A percentile compares a stretch with the other conserved stretches of the same genome.
These are phyloP conservation scores for Zelostemma sp. DNA, from an alignment of 1,140 invertebrate genomes.

Conservation along the genomic window DNA sequence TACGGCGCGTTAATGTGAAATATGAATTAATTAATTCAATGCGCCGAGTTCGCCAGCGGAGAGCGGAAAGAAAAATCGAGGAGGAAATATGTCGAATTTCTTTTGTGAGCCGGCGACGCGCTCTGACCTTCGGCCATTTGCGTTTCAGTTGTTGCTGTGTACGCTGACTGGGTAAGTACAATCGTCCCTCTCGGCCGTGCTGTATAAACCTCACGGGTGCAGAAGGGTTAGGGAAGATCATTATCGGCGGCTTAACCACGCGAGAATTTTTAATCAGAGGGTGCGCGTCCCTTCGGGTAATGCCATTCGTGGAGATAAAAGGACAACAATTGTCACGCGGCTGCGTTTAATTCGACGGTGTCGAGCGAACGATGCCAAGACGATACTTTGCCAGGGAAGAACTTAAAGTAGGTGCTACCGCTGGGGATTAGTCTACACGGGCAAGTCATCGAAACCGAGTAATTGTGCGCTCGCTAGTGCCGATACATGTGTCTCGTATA, in stretches of 20 bases:
- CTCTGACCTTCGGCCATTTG: slow-evolving; percentile 37
- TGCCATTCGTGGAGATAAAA: slow-evolving; percentile 49
- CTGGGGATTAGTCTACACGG: slow-evolving; percentile 19
- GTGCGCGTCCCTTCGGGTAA: slow-evolving; percentile 68
- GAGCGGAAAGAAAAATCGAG: background rate
- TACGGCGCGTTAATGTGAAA: slow-evolving; percentile 48
- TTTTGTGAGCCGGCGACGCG: slow-evolving; percentile 4
- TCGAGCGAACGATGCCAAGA: slow-evolving; percentile 13
- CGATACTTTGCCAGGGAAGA: slow-evolving; percentile 28
- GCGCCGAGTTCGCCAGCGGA: background rate
- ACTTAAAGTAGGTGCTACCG: slow-evolving; percentile 35
- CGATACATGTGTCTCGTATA: slow-evolving; percentile 1
- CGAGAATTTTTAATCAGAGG: slow-evolving; percentile 73
- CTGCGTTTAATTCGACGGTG: slow-evolving; percentile 15
- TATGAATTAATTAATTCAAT: slow-evolving; percentile 48
- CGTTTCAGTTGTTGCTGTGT: background rate
- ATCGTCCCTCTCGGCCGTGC: slow-evolving; percentile 65
- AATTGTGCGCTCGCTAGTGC: background rate
- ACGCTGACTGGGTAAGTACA: slow-evolving; percentile 67
- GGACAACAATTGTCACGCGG: slow-evolving; percentile 45
- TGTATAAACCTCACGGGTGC: slow-evolving; percentile 62
- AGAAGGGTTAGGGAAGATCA: slow-evolving; percentile 68
- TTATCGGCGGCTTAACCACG: slow-evolving; percentile 72
- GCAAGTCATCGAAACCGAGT: slow-evolving; percentile 34
- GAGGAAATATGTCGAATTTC: background rate